These are phyloP conservation scores for Ophioninae sp. DNA, from an alignment of 2,888 invertebrate genomes.

Conservation along the genomic window DNA sequence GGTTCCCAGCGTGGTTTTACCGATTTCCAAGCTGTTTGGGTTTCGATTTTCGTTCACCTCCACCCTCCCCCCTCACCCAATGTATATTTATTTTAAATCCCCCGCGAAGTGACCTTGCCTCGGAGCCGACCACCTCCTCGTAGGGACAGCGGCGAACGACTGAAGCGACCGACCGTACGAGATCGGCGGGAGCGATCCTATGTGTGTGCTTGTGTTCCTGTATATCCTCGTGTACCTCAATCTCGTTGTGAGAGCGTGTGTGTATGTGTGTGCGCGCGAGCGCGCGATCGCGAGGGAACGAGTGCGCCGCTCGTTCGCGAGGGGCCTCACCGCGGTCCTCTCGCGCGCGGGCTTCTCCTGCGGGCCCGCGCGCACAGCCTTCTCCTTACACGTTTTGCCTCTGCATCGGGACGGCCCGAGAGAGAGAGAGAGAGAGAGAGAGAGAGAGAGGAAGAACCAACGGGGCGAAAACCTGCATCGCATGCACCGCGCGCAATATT, in stretches of 20 bases:
- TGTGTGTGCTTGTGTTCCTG: slow-evolving; percentile 65
- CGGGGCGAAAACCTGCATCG: slow-evolving; percentile 57
- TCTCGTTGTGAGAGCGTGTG: too few species aligned
- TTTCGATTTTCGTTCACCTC: too few species aligned
- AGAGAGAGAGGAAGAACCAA: slow-evolving; percentile 40
- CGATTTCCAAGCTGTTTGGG: too few species aligned
- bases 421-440: slow-evolving; percentile 11
- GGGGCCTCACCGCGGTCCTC: slow-evolving; percentile 40
- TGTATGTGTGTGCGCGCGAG: slow-evolving; percentile 65
- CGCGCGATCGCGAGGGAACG: slow-evolving; percentile 65
- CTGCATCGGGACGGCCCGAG: slow-evolving; percentile 4
- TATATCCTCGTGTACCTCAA: too few species aligned
- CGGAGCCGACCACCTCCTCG: slow-evolving; percentile 71
- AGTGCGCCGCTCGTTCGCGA: slow-evolving; percentile 64
- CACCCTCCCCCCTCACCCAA: too few species aligned
- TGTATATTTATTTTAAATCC: neutral
- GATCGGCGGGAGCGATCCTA: slow-evolving; percentile 70
- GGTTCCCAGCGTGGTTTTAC: too few species aligned
- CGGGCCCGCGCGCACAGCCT: slow-evolving; percentile 35
- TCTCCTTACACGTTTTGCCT: slow-evolving; percentile 36
- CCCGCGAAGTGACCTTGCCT: slow-evolving; percentile 56
- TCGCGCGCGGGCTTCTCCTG: slow-evolving; percentile 36
- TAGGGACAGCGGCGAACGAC: slow-evolving; percentile 78
- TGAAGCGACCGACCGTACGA: slow-evolving; percentile 74
- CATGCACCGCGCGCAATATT: slow-evolving; percentile 55